These are phyloP conservation scores for Chloroceryle aenea DNA, from an alignment of 2,113 vertebrate species.

Conservation along the genomic window DNA sequence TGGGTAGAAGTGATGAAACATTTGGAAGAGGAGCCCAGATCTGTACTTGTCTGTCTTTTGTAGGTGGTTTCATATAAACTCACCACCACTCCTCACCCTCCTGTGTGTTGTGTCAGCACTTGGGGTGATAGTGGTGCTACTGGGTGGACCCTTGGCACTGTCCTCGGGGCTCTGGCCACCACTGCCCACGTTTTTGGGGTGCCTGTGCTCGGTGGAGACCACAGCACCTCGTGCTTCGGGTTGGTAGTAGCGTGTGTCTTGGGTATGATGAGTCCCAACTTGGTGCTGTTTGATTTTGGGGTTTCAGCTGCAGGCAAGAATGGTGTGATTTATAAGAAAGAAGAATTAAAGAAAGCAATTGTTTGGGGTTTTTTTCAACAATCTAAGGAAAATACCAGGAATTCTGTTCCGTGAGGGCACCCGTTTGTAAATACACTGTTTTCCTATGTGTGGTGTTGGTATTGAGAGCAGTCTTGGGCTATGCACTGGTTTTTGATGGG, in stretches of 20 bases:
- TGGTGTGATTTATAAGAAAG: background rate
- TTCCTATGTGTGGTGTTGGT: background rate
- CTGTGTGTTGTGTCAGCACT: fast-evolving
- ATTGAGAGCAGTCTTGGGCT: background rate
- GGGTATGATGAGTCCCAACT: fast-evolving
- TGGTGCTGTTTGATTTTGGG: fast-evolving
- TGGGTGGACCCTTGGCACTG: fast-evolving
- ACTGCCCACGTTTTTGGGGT: background rate
- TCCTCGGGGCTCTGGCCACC: background rate
- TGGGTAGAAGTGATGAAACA: fast-evolving
- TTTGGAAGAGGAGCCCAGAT: background rate
- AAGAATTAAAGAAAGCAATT: background rate
- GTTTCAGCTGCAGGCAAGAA: background rate
- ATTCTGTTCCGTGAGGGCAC: background rate
- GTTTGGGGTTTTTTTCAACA: background rate
- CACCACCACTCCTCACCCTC: fast-evolving
- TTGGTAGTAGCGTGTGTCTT: fast-evolving
- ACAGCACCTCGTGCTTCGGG: background rate
- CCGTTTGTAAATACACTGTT: background rate
- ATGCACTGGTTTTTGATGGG: fast-evolving
- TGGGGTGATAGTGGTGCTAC: too few species aligned
- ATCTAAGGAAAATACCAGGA: background rate
- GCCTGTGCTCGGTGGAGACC: background rate
- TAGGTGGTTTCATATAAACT: background rate
- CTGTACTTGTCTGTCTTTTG: fast-evolving